Conservation (phyloP, 2,113 vertebrate species). For the Syngnathoides biaculeatus region DNA sequence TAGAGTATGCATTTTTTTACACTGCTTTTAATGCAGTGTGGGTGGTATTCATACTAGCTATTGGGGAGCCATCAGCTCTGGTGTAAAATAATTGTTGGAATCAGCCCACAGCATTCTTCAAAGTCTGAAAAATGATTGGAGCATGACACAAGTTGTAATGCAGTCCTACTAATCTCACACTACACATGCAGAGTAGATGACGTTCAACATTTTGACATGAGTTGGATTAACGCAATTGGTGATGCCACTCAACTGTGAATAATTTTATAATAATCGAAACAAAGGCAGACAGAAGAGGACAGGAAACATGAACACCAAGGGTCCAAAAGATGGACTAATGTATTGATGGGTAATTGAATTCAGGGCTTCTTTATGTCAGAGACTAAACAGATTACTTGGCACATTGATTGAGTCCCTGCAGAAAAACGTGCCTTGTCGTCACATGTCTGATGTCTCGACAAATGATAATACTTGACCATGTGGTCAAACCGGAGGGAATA, state of each 20-base stretch:
- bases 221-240: not conserved
- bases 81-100: not conserved
- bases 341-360: not conserved
- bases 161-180: not conserved
- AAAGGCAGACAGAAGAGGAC: not conserved
- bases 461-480: conserved; percentile 19
- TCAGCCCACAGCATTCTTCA: not conserved
- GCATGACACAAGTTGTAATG: not conserved
- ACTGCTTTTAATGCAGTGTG: not conserved
- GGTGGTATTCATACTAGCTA: not conserved
- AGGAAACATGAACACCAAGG: not conserved
- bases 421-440: conserved; percentile 32
- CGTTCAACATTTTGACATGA: not conserved
- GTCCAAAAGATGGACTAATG: not conserved
- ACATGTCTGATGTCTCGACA: conserved; percentile 32
- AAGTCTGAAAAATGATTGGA: conserved; percentile 1
- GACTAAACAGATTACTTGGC: conserved; percentile 18
- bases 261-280: not conserved
- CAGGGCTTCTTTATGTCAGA: not conserved
- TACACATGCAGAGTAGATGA: too few species aligned
- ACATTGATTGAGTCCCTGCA: conserved; percentile 16
- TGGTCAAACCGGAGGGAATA: conserved; percentile 33
- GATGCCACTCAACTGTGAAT: not conserved
- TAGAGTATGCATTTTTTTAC: not conserved
- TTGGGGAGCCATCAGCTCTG: not conserved